A percentile compares a stretch with the other conserved stretches of the same genome.
These are phyloP conservation scores for Hycleus phaleratus DNA, from an alignment of 1,140 invertebrate genomes.

Conservation along the genomic window DNA sequence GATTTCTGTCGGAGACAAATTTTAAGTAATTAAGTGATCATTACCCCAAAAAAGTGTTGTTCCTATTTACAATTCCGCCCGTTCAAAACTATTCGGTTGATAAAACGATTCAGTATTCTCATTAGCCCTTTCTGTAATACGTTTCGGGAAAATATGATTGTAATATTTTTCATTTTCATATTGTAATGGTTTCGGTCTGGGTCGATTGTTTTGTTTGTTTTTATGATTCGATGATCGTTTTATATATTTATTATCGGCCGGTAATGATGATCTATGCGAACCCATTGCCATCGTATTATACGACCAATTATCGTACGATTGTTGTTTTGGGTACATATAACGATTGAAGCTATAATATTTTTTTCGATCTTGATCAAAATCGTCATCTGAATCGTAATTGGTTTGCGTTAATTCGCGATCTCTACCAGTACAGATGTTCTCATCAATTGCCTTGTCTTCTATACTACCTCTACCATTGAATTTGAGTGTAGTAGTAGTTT, in stretches of 20 bases:
- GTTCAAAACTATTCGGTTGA: constrained; percentile 35
- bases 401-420: constrained; percentile 22
- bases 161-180: constrained; percentile 37
- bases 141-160: constrained; percentile 37
- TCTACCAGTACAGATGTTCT: constrained; percentile 32
- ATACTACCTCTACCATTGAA: constrained; percentile 40
- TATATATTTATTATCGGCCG: constrained; percentile 25
- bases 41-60: background rate
- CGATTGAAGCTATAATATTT: constrained; percentile 33
- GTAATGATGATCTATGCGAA: constrained; percentile 21
- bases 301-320: constrained; percentile 29
- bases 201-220: constrained; percentile 14
- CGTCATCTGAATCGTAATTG: constrained; percentile 26
- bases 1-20: background rate
- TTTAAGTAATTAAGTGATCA: constrained; percentile 1
- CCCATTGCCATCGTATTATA: constrained; percentile 22
- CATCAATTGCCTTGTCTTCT: constrained; percentile 28
- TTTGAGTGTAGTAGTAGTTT: constrained; percentile 34
- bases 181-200: constrained; percentile 35
- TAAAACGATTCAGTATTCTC: constrained; percentile 29
- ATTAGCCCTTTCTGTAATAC: constrained; percentile 10
- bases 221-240: constrained; percentile 19
- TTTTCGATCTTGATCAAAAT: constrained; percentile 19
- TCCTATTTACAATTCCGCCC: constrained; percentile 39
- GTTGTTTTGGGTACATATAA: constrained; percentile 18